Evolutionary conservation across 2,797 vertebrate genomes (phyloP).

Genomic region (Darevskia mixta): DNA sequence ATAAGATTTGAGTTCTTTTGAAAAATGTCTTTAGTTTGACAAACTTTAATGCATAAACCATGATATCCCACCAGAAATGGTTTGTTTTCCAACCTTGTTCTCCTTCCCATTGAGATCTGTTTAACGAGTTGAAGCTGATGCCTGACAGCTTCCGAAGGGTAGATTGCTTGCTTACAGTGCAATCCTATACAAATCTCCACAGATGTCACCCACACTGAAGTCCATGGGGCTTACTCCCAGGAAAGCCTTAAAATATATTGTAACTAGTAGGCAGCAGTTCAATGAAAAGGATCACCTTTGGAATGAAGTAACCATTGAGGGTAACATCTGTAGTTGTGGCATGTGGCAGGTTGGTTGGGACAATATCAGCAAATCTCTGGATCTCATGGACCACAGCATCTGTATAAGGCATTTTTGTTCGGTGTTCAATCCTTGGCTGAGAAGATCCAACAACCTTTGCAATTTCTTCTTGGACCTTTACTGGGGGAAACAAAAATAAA

Average conservation of each 20-base stretch:
- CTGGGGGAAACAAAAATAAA: too few relatives aligned
- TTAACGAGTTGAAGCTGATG: neutral
- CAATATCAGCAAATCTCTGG: conserved; percentile 67
- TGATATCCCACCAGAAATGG: too few relatives aligned
- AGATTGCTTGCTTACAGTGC: neutral
- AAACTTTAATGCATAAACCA: neutral
- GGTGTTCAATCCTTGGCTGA: conserved; percentile 46
- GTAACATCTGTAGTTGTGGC: conserved; percentile 59
- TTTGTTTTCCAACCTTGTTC: too few relatives aligned
- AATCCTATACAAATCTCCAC: neutral
- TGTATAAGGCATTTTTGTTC: conserved; percentile 49
- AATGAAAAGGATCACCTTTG: conserved; percentile 51
- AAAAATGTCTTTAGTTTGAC: neutral
- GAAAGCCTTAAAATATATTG: too few relatives aligned
- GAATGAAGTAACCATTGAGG: conserved; percentile 67
- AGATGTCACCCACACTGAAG: too few relatives aligned
- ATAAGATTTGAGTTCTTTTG: neutral
- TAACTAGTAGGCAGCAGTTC: neutral
- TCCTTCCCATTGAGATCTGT: neutral
- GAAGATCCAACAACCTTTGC: conserved; percentile 39
- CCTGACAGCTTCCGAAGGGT: too few relatives aligned
- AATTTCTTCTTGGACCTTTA: conserved; percentile 54
- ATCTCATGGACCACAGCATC: conserved; percentile 67
- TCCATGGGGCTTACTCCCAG: too few relatives aligned
- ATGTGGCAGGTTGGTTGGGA: conserved; percentile 56